Base-by-base conservation (phyloP, 2,797 vertebrate species). In the Gymnopithys bicolor region DNA sequence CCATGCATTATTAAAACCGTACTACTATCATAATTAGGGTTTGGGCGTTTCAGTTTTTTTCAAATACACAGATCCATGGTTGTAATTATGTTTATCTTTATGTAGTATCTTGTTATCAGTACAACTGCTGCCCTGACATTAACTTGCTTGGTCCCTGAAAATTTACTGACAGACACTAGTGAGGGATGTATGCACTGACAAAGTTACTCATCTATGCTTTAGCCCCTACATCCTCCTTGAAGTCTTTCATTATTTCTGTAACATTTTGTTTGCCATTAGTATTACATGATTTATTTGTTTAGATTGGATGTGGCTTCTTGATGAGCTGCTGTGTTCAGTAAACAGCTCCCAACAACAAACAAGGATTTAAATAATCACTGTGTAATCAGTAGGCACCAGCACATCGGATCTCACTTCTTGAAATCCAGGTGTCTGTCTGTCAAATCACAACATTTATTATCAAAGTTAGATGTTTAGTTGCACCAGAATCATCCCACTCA, bases 361-460 rank as follows among this genome's bases (percentile, higher is more conserved):
- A 97, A 95, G 96, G 95, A 97, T 97, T 97, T 96, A 97, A 98
- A 97, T 97, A 97, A 97, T 98, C 93, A 94, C 92, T 97, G 95
- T 96, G 84, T 96, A 97, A 97, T 97, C 97, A 98, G 96, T 96
- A 97, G 94, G 91, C 78, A 89, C 87, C 87, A 92, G 95, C 48
- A 78, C 84, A 80, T 94, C 2, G 13, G 73, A 74, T 94, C 84
- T 94, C 94, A 95, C 77, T 60, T 89, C 87, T 93, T 89, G 94
- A 95, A 96, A 91, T 78, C 67, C 92, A 90, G 87, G 92, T 94
- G 97, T 70, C 95, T 95, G 96, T 87, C 88, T 95, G 84, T 95
- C 66, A 89, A 92, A 88, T 70, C 92, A 80, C 43, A 80, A 45
- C 2, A 0, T 68, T 76, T 79, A 92, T 39, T 49, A 59, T 63